Evolutionary conservation across 2,888 invertebrate species (phyloP).

Genomic region (Volucella inanis): DNA sequence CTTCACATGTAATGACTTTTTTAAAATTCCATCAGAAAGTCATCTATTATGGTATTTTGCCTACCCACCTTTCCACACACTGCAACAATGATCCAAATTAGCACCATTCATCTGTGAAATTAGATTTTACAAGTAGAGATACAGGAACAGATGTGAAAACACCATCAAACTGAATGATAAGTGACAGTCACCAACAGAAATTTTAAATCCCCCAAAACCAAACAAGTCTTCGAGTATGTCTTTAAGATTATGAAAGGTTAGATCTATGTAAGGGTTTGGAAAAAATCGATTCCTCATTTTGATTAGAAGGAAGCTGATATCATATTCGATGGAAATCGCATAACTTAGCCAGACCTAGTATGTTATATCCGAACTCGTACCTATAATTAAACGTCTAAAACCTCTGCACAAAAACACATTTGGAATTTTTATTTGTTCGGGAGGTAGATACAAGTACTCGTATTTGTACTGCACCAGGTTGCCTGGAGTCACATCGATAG

Average conservation of each 20-base stretch:
- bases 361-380: too few species aligned
- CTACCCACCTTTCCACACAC: background rate
- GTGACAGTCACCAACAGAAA: constrained; percentile 1
- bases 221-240: constrained; percentile 10
- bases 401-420: constrained; percentile 13
- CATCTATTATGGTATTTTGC: background rate
- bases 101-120: constrained; percentile 56
- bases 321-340: background rate
- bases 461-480: too few species aligned
- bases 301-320: background rate
- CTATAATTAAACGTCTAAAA: constrained; percentile 30
- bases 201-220: constrained; percentile 1
- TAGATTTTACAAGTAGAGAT: constrained; percentile 39
- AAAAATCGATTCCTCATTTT: background rate
- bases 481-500: background rate
- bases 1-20: background rate
- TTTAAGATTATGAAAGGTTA: background rate
- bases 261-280: background rate
- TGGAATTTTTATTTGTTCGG: constrained; percentile 14
- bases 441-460: background rate
- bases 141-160: background rate
- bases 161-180: constrained; percentile 22
- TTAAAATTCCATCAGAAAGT: background rate
- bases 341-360: background rate
- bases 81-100: constrained; percentile 27